A percentile compares a stretch with the other conserved stretches of the same genome.
phyloP scores from a whole-genome alignment of 2,113 vertebrate species.

The Neotragus moschatus region DNA sequence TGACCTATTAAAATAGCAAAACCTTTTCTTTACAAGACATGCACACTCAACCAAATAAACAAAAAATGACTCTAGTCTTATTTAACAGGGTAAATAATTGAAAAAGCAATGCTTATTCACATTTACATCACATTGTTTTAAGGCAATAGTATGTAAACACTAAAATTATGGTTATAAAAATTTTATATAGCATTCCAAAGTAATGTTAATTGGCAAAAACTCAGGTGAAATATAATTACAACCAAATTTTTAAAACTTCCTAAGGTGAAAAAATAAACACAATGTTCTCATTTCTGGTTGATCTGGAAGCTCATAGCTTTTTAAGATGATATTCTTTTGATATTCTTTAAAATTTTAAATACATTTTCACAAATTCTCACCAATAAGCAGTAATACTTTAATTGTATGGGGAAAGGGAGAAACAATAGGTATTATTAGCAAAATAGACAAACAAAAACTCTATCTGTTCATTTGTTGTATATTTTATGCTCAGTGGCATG shows the following conservation, averaged over 20 bases:
- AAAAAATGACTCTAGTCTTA: background rate
- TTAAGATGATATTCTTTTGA: background rate
- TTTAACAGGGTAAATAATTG: background rate
- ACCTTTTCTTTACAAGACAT: background rate
- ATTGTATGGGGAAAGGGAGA: background rate
- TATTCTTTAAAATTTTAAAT: background rate
- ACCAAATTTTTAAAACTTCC: background rate
- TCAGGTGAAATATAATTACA: background rate
- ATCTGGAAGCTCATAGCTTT: background rate
- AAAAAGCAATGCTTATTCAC: background rate
- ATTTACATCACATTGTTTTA: background rate
- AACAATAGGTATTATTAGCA: background rate
- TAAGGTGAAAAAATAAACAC: background rate
- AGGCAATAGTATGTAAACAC: background rate
- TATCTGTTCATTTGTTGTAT: background rate
- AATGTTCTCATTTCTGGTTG: background rate
- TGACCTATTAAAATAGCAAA: background rate
- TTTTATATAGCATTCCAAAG: background rate
- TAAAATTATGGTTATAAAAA: background rate
- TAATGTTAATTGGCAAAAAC: background rate
- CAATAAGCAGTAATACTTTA: background rate
- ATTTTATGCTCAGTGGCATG: background rate
- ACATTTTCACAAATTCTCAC: background rate
- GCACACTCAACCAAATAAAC: background rate
- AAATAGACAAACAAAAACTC: background rate